Base-by-base conservation (phyloP, 2,888 invertebrate species). In the Lycophotia porphyrea region DNA sequence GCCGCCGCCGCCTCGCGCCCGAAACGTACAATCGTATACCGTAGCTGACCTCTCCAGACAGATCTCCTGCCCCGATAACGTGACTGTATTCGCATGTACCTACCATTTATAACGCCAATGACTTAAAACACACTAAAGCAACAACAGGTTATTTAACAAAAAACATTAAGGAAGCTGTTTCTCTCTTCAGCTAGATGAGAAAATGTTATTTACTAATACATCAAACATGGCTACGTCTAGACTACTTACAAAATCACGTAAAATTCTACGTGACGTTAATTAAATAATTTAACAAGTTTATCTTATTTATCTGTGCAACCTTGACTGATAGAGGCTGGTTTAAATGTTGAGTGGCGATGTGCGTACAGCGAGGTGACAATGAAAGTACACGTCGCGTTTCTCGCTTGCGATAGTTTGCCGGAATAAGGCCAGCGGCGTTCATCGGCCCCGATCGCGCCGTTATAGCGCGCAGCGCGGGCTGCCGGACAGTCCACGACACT, bases 381-480 rank as follows among this genome's bases (percentile, higher is more conserved):
- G 96, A 96, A 95, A 96, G 96, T 96, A 94, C 93, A 92, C 90
- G 90, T 89, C 91, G 93, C 92, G 92, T 96, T 94, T 95, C 95
- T 95, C 94, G 94, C 92, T 92, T 93, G 95, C 95, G 93, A 95
- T 95, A 95, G 94, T 95, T 94, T 90, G 90, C 88, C 89, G 91
- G 93, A 96, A 96, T 95, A 95, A 96, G 96, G 96, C 96, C 96
- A 95, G 93, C 90, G 74, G 94, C 95, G 96, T 96, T 95, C 96
- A 95, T 92, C 95, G 96, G 95, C 96, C 96, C 92, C 95, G 92
- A 92, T 94, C 91, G 91, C 89, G 93, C 94, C 95, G 94, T 95
- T 95, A 95, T 93, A 88, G 91, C 88, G 89, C 88, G 84, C 87
- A 83, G 91, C 88, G 88, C 88, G 84, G 87, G 83, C 87, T 87